A percentile compares a stretch with the other conserved stretches of the same genome.
These are phyloP conservation scores for Brienomyrus brachyistius DNA, from an alignment of 2,113 vertebrate species.

Conservation along the genomic window DNA sequence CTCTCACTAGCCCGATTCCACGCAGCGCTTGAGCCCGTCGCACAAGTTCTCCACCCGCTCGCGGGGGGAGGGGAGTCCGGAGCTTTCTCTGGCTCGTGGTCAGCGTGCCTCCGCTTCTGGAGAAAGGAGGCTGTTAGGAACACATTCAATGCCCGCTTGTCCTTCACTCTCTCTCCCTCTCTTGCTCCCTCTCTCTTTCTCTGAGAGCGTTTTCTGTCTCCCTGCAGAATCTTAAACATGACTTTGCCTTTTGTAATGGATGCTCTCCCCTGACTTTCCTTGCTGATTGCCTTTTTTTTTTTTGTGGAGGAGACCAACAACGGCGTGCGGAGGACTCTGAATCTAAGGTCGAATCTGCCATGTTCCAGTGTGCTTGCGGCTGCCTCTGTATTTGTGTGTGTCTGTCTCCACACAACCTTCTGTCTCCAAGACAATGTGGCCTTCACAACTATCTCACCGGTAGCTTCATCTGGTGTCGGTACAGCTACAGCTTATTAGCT, in stretches of 20 bases:
- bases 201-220: conserved; percentile 20
- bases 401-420: conserved; percentile 38
- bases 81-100: not conserved
- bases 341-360: conserved; percentile 7
- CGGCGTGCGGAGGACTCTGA: conserved; percentile 14
- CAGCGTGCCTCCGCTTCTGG: not conserved
- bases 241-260: conserved; percentile 45
- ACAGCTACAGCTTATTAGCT: conserved; percentile 42
- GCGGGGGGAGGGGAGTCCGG: not conserved
- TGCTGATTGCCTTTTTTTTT: conserved; percentile 50
- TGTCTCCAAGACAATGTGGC: conserved; percentile 50
- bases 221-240: conserved; percentile 53
- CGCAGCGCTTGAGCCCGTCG: not conserved
- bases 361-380: conserved; percentile 14
- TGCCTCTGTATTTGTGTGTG: conserved; percentile 21
- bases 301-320: conserved; percentile 10
- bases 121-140: conserved; percentile 14
- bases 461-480: conserved; percentile 14
- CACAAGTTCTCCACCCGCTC: not conserved
- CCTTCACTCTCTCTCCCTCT: conserved; percentile 37
- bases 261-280: conserved; percentile 32
- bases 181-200: conserved; percentile 27
- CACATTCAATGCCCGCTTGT: conserved; percentile 27
- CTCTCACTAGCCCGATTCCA: not conserved
- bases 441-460: not conserved